Evolutionary conservation across 2,797 vertebrate species (phyloP), one percentile per base, ranked within the genome.

Genomic region (Luscinia megarhynchos): DNA sequence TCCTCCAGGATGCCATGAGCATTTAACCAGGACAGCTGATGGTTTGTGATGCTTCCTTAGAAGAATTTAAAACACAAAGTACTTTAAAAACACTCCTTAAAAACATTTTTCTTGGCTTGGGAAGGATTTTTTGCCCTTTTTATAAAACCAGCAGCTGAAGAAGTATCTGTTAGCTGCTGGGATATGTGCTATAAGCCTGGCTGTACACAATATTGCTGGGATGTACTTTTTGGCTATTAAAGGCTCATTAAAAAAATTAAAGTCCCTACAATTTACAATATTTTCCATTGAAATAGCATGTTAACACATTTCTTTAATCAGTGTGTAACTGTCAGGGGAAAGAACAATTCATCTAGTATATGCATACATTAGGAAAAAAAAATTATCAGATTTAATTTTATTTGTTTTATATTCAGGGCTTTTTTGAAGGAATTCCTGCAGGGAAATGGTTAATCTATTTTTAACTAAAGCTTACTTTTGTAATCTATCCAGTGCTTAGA

Each of bases 381-480:
- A 93, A 90, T 84, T 72, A 96, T 97, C 91, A 90, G 58, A 95
- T 96, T 75, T 96, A 97, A 94, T 97, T 96, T 97, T 97, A 97
- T 97, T 97, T 98, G 89, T 95, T 97, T 97, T 96, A 92, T 95
- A 96, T 94, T 95, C 96, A 45, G 57, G 68, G 89, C 76, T 87
- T 92, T 94, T 89, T 67, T 54, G 58, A 92, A 96, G 84, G 94
- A 96, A 97, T 97, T 98, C 97, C 97, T 97, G 96, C 89, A 98
- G 97, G 97, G 97, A 97, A 98, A 98, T 97, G 98, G 98, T 98
- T 99, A 99, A 99, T 99, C 98, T 98, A 98, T 99, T 98, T 99
- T 99, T 99, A 99, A 99, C 98, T 98, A 99, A 99, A 98, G 98
- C 98, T 98, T 98, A 98, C 98, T 98, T 99, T 98, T 98, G 98